Evolutionary conservation across 2,888 invertebrate species (phyloP).

Genomic region (Halictus ligatus): DNA sequence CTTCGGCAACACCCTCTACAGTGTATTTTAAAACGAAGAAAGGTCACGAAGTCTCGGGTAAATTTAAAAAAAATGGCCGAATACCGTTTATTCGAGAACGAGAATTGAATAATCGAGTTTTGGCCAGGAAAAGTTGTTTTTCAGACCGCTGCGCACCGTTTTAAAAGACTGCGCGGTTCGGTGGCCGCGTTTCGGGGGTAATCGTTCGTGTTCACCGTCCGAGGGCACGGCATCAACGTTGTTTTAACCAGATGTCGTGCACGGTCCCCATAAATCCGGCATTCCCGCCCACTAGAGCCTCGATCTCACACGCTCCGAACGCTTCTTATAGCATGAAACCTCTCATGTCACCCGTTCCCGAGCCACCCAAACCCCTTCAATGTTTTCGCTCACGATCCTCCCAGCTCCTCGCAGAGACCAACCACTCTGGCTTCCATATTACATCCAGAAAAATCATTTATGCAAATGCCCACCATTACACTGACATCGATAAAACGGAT

Average conservation of each 20-base stretch:
- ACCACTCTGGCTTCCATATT: conserved; percentile 57
- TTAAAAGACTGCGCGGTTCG: neutral
- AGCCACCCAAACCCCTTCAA: conserved; percentile 16
- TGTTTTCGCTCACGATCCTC: conserved; percentile 28
- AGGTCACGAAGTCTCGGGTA: neutral
- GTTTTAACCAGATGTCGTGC: conserved; percentile 80
- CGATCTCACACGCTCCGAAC: conserved; percentile 76
- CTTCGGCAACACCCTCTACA: too few relatives aligned
- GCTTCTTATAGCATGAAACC: conserved; percentile 77
- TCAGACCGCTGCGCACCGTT: too few relatives aligned
- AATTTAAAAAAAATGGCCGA: neutral
- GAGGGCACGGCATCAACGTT: conserved; percentile 70
- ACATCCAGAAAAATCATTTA: conserved; percentile 76
- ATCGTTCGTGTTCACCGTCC: conserved; percentile 61
- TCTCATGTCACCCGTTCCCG: conserved; percentile 69
- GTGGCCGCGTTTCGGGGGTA: conserved; percentile 56
- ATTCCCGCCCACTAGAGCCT: conserved; percentile 75
- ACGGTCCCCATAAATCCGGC: conserved; percentile 79
- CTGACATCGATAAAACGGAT: conserved; percentile 36
- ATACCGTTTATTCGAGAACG: neutral
- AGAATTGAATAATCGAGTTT: neutral
- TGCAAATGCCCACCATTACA: conserved; percentile 57
- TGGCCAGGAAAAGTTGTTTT: neutral
- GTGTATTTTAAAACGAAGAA: neutral
- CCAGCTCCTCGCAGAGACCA: conserved; percentile 10